Evolutionary conservation across 37 sponge, comb jelly and placozoan genomes (phyloP).

Genomic region (Petrosia ficiformis): DNA sequence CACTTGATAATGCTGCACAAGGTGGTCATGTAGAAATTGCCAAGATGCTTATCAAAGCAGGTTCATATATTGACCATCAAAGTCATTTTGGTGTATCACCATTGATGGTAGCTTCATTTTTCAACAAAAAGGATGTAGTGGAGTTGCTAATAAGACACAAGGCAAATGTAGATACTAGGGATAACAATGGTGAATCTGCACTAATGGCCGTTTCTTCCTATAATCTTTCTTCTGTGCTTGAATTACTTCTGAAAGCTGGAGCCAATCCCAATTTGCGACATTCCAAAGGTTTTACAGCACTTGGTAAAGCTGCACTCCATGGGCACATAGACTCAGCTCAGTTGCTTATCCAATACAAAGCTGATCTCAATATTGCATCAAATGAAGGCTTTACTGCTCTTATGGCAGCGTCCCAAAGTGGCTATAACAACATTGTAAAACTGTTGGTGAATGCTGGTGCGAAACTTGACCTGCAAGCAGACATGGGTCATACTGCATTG

Average conservation of each 20-base stretch:
- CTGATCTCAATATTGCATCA: no score
- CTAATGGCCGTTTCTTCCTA: background rate
- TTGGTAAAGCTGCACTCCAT: no score
- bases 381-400: background rate
- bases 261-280: background rate
- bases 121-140: background rate
- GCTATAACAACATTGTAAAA: background rate
- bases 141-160: background rate
- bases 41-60: background rate
- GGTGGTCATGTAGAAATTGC: background rate
- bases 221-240: background rate
- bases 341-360: no score
- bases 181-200: background rate
- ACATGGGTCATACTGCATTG: background rate
- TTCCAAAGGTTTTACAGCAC: background rate
- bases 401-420: background rate
- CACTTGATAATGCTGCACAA: no score
- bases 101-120: background rate
- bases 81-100: background rate
- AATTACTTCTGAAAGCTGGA: background rate
- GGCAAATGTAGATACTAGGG: background rate
- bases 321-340: no score
- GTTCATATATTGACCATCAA: background rate
- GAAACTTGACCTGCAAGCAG: background rate
- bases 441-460: background rate